phyloP scores from a whole-genome alignment of 2,113 vertebrate genomes.

The Fulmarus glacialis region DNA sequence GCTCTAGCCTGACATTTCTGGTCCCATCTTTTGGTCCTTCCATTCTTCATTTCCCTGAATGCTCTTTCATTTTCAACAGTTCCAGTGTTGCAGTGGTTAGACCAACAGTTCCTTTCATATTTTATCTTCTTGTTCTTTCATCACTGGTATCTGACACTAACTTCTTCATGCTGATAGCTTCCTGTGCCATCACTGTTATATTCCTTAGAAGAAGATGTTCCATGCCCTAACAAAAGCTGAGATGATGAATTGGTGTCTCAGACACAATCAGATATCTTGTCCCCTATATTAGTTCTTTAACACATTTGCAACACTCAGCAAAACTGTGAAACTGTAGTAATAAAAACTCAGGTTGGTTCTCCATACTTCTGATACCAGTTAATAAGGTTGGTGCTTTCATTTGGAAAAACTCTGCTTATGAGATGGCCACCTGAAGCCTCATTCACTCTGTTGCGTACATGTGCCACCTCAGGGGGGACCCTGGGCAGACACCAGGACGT shows the following conservation, averaged over 20 bases:
- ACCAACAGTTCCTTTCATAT: not conserved
- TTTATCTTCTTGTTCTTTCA: not conserved
- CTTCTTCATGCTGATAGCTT: not conserved
- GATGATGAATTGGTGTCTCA: not conserved
- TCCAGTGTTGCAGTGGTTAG: not conserved
- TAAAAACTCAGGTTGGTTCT: not conserved
- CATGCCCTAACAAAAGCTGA: not conserved
- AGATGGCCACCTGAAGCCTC: not conserved
- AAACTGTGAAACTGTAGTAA: not conserved
- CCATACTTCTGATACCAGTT: not conserved
- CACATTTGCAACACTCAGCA: not conserved
- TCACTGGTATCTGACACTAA: not conserved
- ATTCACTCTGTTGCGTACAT: accelerated
- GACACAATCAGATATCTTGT: not conserved
- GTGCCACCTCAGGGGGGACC: not conserved
- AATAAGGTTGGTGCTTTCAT: not conserved
- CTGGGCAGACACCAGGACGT: not conserved
- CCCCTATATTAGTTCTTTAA: not conserved
- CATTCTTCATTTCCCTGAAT: not conserved
- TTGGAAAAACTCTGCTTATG: not conserved
- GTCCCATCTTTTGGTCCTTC: not conserved
- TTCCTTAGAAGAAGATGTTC: not conserved
- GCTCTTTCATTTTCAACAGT: not conserved
- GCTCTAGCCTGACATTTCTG: not conserved
- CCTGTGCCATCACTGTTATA: not conserved